Conservation (phyloP, 2,888 invertebrate genomes). For the Hipparchia sbordonii region DNA sequence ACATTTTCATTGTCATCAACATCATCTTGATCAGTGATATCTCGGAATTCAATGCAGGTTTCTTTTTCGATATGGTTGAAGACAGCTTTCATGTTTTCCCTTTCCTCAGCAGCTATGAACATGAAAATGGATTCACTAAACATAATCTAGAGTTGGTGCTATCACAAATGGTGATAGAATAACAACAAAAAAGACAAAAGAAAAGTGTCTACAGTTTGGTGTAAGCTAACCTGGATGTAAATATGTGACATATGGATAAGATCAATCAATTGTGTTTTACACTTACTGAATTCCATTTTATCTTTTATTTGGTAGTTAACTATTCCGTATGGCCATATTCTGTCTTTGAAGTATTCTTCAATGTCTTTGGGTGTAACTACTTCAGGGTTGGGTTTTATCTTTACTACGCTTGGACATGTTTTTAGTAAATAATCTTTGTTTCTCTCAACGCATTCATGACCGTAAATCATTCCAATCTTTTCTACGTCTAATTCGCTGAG, state of each 20-base stretch:
- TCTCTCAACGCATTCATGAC: conserved; percentile 62
- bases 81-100: conserved; percentile 66
- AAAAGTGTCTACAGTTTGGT: no score
- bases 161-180: no score
- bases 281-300: conserved; percentile 68
- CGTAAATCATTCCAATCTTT: conserved; percentile 63
- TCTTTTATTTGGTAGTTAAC: conserved; percentile 62
- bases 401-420: conserved; percentile 69
- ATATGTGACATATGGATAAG: no score
- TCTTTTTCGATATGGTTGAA: conserved; percentile 70
- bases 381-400: conserved; percentile 30
- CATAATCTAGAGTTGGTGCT: not conserved
- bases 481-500: conserved; percentile 67
- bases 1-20: conserved; percentile 25
- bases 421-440: conserved; percentile 65
- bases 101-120: conserved; percentile 65
- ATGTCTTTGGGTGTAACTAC: conserved; percentile 50
- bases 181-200: no score
- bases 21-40: conserved; percentile 43
- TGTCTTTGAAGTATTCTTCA: conserved; percentile 58
- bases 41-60: conserved; percentile 66
- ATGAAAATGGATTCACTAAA: not conserved
- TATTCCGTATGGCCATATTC: conserved; percentile 66
- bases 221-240: no score
- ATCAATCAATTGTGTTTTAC: not conserved